phyloP scores from a whole-genome alignment of 2,888 invertebrate species.

The Ametastegia equiseti region DNA sequence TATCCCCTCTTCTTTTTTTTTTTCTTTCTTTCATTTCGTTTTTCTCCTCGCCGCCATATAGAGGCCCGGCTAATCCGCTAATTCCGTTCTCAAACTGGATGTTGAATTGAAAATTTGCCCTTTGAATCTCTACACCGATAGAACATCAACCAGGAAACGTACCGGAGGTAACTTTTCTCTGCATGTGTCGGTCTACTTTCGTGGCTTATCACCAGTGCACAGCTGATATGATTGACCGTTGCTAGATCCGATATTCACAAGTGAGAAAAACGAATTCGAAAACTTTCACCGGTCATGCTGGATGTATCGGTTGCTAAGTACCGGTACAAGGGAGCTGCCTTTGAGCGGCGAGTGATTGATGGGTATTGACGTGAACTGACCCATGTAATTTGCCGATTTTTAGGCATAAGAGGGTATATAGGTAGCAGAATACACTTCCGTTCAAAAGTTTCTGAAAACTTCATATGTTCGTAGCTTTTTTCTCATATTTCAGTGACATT shows the following conservation, averaged over 20 bases:
- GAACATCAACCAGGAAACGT: background rate
- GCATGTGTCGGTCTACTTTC: conserved; percentile 23
- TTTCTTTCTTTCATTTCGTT: conserved; percentile 26
- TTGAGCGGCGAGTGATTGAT: conserved; percentile 68
- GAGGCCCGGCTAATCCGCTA: conserved; percentile 68
- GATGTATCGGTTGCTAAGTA: conserved; percentile 47
- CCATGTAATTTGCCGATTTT: conserved; percentile 55
- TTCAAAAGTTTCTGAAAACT: background rate
- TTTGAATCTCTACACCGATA: background rate
- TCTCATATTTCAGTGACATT: too few relatives aligned
- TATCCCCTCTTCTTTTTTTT: conserved; percentile 34
- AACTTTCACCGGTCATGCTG: background rate
- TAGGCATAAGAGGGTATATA: background rate
- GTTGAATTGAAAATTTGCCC: background rate
- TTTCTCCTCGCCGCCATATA: background rate
- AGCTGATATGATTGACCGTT: conserved; percentile 4
- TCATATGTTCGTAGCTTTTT: background rate
- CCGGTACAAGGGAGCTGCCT: conserved; percentile 16
- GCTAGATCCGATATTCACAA: background rate
- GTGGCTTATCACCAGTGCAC: conserved; percentile 38
- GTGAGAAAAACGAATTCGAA: background rate
- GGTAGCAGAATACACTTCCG: background rate
- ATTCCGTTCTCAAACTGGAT: conserved; percentile 66
- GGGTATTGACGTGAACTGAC: conserved; percentile 70
- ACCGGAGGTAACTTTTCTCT: conserved; percentile 35